A percentile compares a stretch with the other conserved stretches of the same genome.
Evolutionary conservation across 2,797 vertebrate species (phyloP).

Genomic region (Tangara arthus): DNA sequence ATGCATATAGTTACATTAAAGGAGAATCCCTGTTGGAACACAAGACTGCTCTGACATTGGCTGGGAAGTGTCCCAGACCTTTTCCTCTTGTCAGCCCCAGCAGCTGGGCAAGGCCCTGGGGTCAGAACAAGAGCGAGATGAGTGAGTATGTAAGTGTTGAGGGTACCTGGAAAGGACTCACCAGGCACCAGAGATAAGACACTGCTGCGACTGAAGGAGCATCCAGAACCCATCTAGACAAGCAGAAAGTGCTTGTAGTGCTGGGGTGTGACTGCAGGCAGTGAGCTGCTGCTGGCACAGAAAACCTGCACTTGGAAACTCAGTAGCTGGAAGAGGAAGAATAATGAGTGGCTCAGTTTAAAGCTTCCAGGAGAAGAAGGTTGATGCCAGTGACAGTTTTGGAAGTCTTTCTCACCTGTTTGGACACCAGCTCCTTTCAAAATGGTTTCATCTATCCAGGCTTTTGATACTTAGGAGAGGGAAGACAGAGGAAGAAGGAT

Average conservation of each 20-base stretch:
- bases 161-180: background rate
- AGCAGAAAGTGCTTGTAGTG: background rate
- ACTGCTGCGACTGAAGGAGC: background rate
- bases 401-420: background rate
- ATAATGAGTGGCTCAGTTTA: background rate
- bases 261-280: background rate
- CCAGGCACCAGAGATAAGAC: background rate
- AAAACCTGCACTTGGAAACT: background rate
- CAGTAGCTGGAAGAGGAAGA: background rate
- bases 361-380: background rate
- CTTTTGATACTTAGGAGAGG: background rate
- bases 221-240: background rate
- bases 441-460: background rate
- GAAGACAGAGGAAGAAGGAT: background rate
- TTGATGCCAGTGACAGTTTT: background rate
- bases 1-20: background rate
- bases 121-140: background rate
- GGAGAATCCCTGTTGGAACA: background rate
- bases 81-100: background rate
- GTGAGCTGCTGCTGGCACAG: background rate
- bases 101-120: background rate
- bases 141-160: background rate
- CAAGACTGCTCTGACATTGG: background rate
- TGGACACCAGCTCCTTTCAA: background rate
- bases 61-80: background rate